Evolutionary conservation across 2,113 vertebrate genomes (phyloP).

Genomic region (Calonectris borealis): DNA sequence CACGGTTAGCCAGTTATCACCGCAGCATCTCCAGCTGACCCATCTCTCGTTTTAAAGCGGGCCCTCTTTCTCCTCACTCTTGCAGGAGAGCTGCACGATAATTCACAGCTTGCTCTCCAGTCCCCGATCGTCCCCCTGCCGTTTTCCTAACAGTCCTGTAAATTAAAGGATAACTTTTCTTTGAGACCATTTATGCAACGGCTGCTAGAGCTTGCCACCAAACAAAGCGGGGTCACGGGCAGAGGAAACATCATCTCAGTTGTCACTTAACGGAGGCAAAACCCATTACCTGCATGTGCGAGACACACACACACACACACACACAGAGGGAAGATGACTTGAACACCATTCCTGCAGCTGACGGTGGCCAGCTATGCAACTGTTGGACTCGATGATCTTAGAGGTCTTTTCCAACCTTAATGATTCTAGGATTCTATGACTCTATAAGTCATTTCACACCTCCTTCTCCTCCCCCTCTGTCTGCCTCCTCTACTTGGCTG

Average conservation of each 20-base stretch:
- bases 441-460: background rate
- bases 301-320: background rate
- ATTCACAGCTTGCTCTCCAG: background rate
- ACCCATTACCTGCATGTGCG: rapidly evolving
- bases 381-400: background rate
- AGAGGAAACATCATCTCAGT: background rate
- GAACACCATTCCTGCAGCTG: background rate
- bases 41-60: background rate
- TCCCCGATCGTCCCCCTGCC: too few species aligned
- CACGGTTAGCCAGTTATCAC: background rate
- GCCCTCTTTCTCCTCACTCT: background rate
- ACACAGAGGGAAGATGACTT: background rate
- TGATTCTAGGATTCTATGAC: too few species aligned
- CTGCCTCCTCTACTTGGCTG: background rate
- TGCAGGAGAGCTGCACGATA: background rate
- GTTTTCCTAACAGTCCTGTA: background rate
- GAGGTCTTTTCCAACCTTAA: too few species aligned
- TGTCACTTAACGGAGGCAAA: background rate
- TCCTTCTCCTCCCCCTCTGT: background rate
- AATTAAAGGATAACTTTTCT: background rate
- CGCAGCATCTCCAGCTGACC: background rate
- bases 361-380: background rate
- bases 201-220: background rate
- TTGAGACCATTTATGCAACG: background rate
- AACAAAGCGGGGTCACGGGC: background rate